phyloP scores from a whole-genome alignment of 2,797 vertebrate species.

The Gila robusta region DNA sequence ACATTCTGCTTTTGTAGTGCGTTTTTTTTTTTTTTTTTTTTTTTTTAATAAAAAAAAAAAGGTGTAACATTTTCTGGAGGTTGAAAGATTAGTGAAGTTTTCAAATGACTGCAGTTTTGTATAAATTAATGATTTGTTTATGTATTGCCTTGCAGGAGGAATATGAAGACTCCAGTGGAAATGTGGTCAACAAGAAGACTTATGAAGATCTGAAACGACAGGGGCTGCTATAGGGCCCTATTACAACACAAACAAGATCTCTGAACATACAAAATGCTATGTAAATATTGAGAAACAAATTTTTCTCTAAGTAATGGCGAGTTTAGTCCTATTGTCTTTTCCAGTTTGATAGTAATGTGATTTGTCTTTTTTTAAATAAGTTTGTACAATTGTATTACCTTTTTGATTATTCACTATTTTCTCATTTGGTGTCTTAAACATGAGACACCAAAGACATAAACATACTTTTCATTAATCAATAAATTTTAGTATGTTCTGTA shows the following conservation, averaged over 20 bases:
- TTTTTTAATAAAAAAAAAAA: no score
- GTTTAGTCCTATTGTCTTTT: not conserved
- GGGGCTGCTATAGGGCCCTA: constrained; percentile 83
- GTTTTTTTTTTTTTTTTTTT: no score
- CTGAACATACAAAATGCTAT: not conserved
- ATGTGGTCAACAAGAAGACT: constrained; percentile 98
- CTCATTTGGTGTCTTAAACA: not conserved
- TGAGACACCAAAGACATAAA: not conserved
- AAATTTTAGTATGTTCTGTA: not conserved
- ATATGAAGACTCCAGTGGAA: constrained; percentile 97
- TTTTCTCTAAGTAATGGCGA: not conserved
- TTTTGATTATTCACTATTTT: not conserved
- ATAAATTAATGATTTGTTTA: no score
- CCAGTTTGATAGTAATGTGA: not conserved
- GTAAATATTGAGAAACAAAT: constrained; percentile 5
- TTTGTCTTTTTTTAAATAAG: not conserved
- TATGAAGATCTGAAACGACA: constrained; percentile 98
- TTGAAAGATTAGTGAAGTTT: not conserved
- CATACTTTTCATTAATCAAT: constrained; percentile 10
- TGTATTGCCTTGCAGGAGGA: constrained; percentile 85
- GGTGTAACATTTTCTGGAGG: no score
- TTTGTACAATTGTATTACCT: not conserved
- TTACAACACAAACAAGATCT: not conserved
- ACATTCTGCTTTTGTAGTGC: not conserved
- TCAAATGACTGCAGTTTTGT: not conserved